Base-by-base conservation (phyloP, 2,888 invertebrate species). In the Peribatodes rhomboidaria region DNA sequence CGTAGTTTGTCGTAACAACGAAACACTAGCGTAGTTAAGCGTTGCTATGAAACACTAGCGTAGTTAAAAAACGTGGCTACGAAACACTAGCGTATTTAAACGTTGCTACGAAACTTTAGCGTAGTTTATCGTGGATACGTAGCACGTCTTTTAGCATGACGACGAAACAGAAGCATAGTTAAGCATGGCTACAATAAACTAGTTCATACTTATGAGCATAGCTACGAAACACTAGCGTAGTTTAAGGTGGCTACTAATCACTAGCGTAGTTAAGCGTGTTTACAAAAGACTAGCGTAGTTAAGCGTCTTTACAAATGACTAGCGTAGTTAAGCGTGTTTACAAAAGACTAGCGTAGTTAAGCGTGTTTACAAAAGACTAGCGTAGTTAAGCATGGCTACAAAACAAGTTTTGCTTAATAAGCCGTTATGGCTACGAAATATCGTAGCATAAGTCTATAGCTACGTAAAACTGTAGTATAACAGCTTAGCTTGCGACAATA, bases 391-490 rank as follows among this genome's bases (percentile, higher is more conserved):
- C n/a, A 14, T 47, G n/a, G 27, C 46, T 47, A 14, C 14, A n/a
- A 8, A 44, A 27, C n/a, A 27, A 14, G n/a, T 10, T 2, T 8
- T 14, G 27, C 7, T 27, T 27, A 27, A n/a, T n/a, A n/a, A n/a
- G n/a, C n/a, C n/a, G n/a, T n/a, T 10, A n/a, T 49, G 10, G 31
- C 47, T 49, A 49, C 47, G 47, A 49, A 49, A 49, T 4, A 0
- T 11, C 46, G 47, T 49, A 49, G 47, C 47, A 14, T 16, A 31
- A 1, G 27, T 14, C 14, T 7, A 27, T 47, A 20, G 7, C 20
- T 46, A 46, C 22, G 42, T 10, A 18, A 18, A 3, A 10, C 18
- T 18, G 42, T 42, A 42, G 9, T 18, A 1, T 18, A 10, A 44
- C 18, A 10, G n/a, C n/a, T n/a, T n/a, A n/a, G n/a, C n/a, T n/a